Conservation (phyloP, 2,797 vertebrate genomes). For the Notolabrus celidotus region DNA sequence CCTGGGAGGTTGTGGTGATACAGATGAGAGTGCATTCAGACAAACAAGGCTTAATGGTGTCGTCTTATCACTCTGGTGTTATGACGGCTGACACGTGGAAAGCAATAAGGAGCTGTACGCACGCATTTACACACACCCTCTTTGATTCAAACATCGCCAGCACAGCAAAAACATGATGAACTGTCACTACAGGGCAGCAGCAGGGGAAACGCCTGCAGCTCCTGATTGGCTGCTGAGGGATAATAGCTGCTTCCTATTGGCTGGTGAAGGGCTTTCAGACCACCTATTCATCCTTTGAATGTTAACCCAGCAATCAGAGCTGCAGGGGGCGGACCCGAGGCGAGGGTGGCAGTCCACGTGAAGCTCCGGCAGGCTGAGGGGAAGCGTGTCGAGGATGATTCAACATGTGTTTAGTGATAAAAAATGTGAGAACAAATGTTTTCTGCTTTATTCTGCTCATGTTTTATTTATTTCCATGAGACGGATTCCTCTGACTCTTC, state of each 20-base stretch:
- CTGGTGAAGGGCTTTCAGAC: slow-evolving; percentile 3
- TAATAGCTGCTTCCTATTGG: slow-evolving; percentile 59
- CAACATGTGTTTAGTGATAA: slow-evolving; percentile 66
- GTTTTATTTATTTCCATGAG: not conserved
- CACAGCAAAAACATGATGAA: not conserved
- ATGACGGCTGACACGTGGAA: slow-evolving; percentile 57
- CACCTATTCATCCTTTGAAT: slow-evolving; percentile 50
- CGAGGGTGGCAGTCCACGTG: slow-evolving; percentile 75
- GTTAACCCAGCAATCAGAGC: slow-evolving; percentile 68
- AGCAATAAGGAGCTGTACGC: slow-evolving; percentile 10
- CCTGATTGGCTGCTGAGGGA: slow-evolving; percentile 46
- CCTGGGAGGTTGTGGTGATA: slow-evolving; percentile 8
- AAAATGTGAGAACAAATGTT: slow-evolving; percentile 38
- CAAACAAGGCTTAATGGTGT: slow-evolving; percentile 7
- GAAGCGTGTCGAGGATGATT: slow-evolving; percentile 52
- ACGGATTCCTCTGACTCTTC: not conserved
- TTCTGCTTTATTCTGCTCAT: slow-evolving; percentile 18
- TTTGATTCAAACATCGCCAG: slow-evolving; percentile 5
- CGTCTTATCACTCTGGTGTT: slow-evolving; percentile 34
- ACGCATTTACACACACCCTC: slow-evolving; percentile 14
- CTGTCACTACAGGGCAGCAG: slow-evolving; percentile 18
- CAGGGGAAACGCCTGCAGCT: slow-evolving; percentile 2
- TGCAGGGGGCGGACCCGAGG: slow-evolving; percentile 55
- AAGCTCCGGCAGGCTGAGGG: slow-evolving; percentile 30
- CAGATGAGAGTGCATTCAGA: slow-evolving; percentile 12